Base-by-base conservation (phyloP, 2,113 vertebrate genomes). In the Cygnus atratus region DNA sequence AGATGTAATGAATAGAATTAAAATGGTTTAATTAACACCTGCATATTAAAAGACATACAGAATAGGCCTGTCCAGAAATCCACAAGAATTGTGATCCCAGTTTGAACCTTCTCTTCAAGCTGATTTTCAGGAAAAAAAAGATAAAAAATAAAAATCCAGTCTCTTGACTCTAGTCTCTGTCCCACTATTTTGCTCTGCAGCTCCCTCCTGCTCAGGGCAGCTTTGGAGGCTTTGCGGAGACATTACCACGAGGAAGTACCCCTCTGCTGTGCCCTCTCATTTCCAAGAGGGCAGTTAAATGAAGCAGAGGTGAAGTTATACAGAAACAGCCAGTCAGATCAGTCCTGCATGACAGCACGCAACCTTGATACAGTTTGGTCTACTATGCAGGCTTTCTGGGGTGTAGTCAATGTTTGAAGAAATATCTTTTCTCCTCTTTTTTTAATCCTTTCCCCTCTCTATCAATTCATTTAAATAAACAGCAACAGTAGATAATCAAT, bases 1-100 rank as follows among this genome's bases (percentile, higher is more conserved):
- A 94, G 65, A 59, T 74, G 54, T 52, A 91, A 95, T 72, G 61
- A 95, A 91, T 75, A 33, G 70, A 91, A 95, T 93, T 92, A 91
- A 95, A 88, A 65, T 65, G 88, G 70, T 89, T 91, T 93, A 73
- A 94, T 91, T 94, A 96, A 84, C 77, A 92, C 18, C 73, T 95
- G 46, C n/a, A 61, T 63, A 68, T 43, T 81, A 57, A 81, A 87
- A 93, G 57, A 84, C 44, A 82, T 20, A 37, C 22, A 48, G 22
- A 93, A 93, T 11, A 78, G 41, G 50, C 28, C 67, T 52, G 28
- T 25, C 21, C 26, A 91, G 84, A 81, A 84, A 88, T 35, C 50
- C 41, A 33, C 28, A 65, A 85, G 61, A 81, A 78, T 55, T 26
- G 28, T 28, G 31, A 66, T 74, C 62, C 54, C 41, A 58, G 9